Evolutionary conservation across 2,797 vertebrate genomes (phyloP).

Genomic region (Bradypodion ventrale): DNA sequence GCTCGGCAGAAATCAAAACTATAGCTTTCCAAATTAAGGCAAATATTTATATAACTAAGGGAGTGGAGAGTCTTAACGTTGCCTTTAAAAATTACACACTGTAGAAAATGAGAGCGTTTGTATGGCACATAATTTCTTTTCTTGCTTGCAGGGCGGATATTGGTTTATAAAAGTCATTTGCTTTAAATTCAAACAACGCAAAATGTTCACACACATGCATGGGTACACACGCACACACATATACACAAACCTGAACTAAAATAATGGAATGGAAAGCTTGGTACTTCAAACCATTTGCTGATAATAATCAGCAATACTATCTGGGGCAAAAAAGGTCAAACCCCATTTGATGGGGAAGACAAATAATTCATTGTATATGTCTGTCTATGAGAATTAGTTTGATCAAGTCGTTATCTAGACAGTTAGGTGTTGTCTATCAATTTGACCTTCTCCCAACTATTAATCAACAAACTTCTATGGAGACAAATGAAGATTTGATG

Average conservation of each 20-base stretch:
- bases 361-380: constrained; percentile 72
- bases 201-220: constrained; percentile 20
- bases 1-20: neutral
- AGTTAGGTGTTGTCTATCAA: constrained; percentile 66
- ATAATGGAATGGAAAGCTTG: constrained; percentile 54
- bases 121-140: constrained; percentile 40
- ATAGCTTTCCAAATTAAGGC: constrained; percentile 36
- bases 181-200: constrained; percentile 43
- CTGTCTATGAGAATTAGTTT: constrained; percentile 72
- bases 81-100: neutral
- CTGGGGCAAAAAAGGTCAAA: constrained; percentile 70
- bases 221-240: neutral
- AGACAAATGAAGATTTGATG: constrained; percentile 49
- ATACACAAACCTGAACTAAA: neutral
- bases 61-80: neutral
- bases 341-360: constrained; percentile 63
- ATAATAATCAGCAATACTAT: constrained; percentile 75
- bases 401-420: constrained; percentile 70
- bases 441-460: constrained; percentile 71
- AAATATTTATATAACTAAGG: constrained; percentile 32
- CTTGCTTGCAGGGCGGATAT: constrained; percentile 37
- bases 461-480: constrained; percentile 46
- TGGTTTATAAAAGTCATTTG: constrained; percentile 47
- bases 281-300: constrained; percentile 56
- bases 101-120: constrained; percentile 1